phyloP scores from a whole-genome alignment of 2,888 invertebrate genomes.

The Conus canariensis region DNA sequence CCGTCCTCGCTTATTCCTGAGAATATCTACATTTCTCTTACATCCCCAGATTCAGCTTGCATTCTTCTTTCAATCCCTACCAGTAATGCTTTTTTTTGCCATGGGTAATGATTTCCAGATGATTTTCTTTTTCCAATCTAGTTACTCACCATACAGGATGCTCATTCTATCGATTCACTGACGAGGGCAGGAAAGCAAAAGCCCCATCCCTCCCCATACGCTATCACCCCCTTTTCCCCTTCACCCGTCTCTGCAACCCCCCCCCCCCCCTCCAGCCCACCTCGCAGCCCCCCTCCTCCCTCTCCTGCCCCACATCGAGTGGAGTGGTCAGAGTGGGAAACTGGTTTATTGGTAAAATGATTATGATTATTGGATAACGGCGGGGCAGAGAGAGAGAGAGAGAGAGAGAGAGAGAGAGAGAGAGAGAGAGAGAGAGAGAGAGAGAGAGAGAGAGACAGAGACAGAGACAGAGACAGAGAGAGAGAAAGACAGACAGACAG shows the following conservation, averaged over 20 bases:
- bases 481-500: conserved; percentile 27
- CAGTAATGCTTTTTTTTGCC: too few relatives aligned
- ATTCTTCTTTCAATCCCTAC: too few relatives aligned
- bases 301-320: background rate
- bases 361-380: background rate
- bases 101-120: too few relatives aligned
- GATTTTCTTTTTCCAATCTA: too few relatives aligned
- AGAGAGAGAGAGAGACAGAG: conserved; percentile 38
- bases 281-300: background rate
- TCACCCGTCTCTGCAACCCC: background rate
- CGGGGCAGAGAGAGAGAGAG: background rate
- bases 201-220: background rate
- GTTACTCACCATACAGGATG: too few relatives aligned
- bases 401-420: conserved; percentile 39
- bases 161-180: too few relatives aligned
- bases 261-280: background rate
- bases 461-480: conserved; percentile 22
- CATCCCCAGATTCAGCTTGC: too few relatives aligned
- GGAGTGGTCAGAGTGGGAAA: background rate
- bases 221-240: background rate
- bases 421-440: conserved; percentile 33
- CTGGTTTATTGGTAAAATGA: background rate
- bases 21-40: too few relatives aligned
- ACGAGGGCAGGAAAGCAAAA: too few relatives aligned
- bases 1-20: too few relatives aligned